Conservation (phyloP, 2,797 vertebrate species). For the Champsocephalus esox region DNA sequence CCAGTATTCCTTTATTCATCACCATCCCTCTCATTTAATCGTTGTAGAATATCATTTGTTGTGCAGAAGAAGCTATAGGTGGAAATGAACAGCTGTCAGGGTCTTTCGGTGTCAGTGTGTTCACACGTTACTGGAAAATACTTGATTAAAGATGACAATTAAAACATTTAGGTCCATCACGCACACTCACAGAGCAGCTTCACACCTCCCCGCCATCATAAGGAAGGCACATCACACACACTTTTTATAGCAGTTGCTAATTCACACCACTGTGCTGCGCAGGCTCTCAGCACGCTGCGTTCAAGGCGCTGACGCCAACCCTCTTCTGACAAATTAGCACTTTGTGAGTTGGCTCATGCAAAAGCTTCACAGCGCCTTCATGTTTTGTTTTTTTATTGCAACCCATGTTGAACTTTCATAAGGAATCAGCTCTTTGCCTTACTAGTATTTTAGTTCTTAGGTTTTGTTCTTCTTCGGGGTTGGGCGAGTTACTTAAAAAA, state of each 20-base stretch:
- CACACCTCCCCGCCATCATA: constrained; percentile 14
- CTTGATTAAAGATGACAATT: neutral
- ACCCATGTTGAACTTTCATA: constrained; percentile 37
- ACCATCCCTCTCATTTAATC: constrained; percentile 19
- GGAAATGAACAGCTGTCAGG: constrained; percentile 10
- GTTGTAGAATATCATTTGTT: neutral
- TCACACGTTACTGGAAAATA: neutral
- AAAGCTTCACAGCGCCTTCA: constrained; percentile 29
- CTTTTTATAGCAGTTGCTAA: constrained; percentile 41
- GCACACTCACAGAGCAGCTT: neutral
- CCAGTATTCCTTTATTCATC: constrained; percentile 53
- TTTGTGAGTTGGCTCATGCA: constrained; percentile 41
- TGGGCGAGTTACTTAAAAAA: too few relatives aligned
- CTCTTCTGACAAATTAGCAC: constrained; percentile 51
- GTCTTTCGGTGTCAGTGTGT: neutral
- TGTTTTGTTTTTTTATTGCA: constrained; percentile 21
- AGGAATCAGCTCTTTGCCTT: constrained; percentile 6
- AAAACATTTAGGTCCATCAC: neutral
- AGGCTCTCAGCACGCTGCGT: constrained; percentile 35
- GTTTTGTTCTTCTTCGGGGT: too few relatives aligned
- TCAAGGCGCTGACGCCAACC: constrained; percentile 36
- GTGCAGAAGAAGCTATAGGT: neutral
- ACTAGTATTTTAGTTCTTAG: neutral
- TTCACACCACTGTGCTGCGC: constrained; percentile 47
- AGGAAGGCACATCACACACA: constrained; percentile 25